Conservation (phyloP, 2,113 vertebrate genomes). For the Psittacula cyanocephala region DNA sequence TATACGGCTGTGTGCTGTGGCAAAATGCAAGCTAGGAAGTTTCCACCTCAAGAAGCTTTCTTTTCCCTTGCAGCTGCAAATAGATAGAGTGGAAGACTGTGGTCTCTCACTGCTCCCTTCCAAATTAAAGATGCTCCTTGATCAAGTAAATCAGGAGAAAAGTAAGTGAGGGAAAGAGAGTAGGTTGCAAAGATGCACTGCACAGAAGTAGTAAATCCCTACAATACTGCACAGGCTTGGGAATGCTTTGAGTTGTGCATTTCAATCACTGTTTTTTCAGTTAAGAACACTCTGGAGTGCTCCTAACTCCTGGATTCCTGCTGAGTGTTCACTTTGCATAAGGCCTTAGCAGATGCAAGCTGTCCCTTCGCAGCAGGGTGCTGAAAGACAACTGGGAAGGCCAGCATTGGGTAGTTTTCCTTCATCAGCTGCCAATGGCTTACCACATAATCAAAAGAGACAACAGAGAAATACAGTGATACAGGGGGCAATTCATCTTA, state of each 20-base stretch:
- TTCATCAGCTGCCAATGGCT: not conserved
- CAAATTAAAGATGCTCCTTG: not conserved
- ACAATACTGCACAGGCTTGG: rapidly evolving
- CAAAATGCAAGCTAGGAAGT: not conserved
- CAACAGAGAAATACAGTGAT: rapidly evolving
- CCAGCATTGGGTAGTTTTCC: not conserved
- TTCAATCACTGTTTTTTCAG: not conserved
- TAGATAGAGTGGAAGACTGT: rapidly evolving
- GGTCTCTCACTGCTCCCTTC: not conserved
- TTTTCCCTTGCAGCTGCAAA: not conserved
- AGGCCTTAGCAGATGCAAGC: not conserved
- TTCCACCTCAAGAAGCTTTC: not conserved
- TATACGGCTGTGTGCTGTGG: not conserved
- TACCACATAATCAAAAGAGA: not conserved
- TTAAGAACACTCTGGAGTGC: not conserved
- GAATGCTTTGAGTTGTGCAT: not conserved
- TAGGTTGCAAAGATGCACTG: not conserved
- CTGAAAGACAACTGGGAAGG: not conserved
- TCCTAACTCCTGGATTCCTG: not conserved
- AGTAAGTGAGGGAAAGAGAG: not conserved
- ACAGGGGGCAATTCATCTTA: not conserved
- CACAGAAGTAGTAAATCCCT: not conserved
- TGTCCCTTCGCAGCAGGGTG: rapidly evolving
- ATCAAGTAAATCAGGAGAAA: not conserved
- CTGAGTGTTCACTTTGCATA: not conserved